Evolutionary conservation across 2,797 vertebrate genomes (phyloP).

Genomic region (Pyrocephalus nanus): DNA sequence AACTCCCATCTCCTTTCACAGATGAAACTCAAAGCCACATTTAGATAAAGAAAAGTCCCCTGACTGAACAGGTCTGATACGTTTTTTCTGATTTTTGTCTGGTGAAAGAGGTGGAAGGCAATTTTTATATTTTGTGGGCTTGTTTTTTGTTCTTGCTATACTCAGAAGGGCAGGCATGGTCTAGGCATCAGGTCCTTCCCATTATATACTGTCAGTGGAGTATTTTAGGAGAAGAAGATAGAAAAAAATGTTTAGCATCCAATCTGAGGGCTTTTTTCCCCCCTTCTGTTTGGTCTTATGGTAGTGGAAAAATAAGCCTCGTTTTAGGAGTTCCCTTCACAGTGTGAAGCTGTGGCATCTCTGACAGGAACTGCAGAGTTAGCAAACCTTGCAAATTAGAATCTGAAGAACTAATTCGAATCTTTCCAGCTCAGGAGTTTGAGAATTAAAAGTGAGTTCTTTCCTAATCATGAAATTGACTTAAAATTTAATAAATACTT

Average conservation of each 20-base stretch:
- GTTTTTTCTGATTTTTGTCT: neutral
- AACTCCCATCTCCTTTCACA: neutral
- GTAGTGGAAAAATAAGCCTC: neutral
- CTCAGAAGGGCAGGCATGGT: neutral
- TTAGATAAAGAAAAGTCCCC: neutral
- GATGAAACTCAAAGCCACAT: neutral
- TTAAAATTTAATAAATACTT: neutral
- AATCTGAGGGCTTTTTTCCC: neutral
- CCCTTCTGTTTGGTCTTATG: neutral
- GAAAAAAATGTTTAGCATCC: neutral
- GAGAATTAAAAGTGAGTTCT: neutral
- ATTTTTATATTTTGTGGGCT: neutral
- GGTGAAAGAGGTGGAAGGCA: neutral
- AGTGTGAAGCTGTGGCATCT: neutral
- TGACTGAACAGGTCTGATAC: neutral
- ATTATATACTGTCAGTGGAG: neutral
- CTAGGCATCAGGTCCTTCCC: neutral
- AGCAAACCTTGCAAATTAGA: neutral
- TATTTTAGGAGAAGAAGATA: neutral
- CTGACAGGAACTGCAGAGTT: neutral
- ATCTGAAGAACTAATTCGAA: neutral
- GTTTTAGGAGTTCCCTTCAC: neutral
- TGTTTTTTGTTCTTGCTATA: neutral
- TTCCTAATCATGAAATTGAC: neutral
- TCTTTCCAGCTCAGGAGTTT: neutral